phyloP scores from a whole-genome alignment of 2,888 invertebrate species.

The Trissoscelio sp. region DNA sequence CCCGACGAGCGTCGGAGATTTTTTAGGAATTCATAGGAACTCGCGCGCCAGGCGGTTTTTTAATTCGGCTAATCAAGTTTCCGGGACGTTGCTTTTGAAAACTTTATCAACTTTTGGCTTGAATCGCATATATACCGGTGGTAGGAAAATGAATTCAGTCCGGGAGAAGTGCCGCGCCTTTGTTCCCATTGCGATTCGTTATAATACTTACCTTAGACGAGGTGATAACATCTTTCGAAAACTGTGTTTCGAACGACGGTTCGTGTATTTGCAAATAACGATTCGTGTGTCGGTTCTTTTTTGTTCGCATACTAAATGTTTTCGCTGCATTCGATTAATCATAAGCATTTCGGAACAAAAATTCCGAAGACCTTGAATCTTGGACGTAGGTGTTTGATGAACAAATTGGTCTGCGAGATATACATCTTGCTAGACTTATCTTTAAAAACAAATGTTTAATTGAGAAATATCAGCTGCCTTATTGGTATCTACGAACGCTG shows the following conservation, averaged over 20 bases:
- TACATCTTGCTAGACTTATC: not conserved
- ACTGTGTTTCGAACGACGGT: slow-evolving; percentile 32
- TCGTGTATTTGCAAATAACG: slow-evolving; percentile 16
- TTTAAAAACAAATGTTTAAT: slow-evolving; percentile 1
- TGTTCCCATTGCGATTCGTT: slow-evolving; percentile 34
- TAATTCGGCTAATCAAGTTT: slow-evolving; percentile 37
- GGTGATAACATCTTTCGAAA: slow-evolving; percentile 40
- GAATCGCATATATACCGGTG: not conserved
- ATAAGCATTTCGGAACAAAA: not conserved
- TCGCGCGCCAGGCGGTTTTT: slow-evolving; percentile 14
- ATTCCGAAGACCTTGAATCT: not conserved
- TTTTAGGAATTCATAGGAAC: slow-evolving; percentile 18
- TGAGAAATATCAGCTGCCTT: not conserved
- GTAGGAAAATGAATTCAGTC: slow-evolving; percentile 24
- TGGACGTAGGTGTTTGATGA: slow-evolving; percentile 7
- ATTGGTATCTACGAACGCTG: not conserved
- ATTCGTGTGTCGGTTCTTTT: not conserved
- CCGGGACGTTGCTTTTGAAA: slow-evolving; percentile 26
- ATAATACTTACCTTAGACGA: slow-evolving; percentile 31
- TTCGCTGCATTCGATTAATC: slow-evolving; percentile 7
- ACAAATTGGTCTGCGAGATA: not conserved
- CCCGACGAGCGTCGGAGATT: not conserved
- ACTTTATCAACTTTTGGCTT: slow-evolving; percentile 24
- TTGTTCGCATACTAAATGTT: slow-evolving; percentile 2
- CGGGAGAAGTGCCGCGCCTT: slow-evolving; percentile 11